Evolutionary conservation across 2,113 vertebrate species (phyloP), one percentile per base, ranked within the genome.

Genomic region (Perognathus longimembris): DNA sequence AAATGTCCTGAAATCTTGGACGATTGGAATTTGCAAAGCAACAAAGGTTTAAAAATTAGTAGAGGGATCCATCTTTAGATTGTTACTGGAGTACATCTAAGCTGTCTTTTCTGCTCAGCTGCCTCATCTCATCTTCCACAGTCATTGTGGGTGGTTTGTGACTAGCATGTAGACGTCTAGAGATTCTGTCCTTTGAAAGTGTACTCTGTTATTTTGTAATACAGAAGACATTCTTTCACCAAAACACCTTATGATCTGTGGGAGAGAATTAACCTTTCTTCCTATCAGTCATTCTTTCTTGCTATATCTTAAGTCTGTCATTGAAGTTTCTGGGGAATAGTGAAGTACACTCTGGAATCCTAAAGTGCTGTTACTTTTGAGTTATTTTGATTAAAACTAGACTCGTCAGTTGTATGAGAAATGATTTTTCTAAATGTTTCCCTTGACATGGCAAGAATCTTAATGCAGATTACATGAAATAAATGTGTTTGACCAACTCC

Each of bases 21-120:
- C 81, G 54, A 66, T 87, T 76, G n/a, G 67, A 82, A 95, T 94
- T 95, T 83, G 85, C 91, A 96, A 90, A 96, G 90, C 96, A 97
- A 97, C 92, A 97, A n/a, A 84, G 63, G 93, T 95, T 95, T 97
- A 95, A 54, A 54, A 54, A 18, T 54, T 54, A 18, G 15, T 54
- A 54, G 17, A 54, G n/a, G 40, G 21, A 66, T 32, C 21, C 67
- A 34, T n/a, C 5, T 42, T 6, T 18, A 42, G 14, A 63, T 30
- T 84, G 74, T 34, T 71, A 21, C 24, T 67, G 40, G 7, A 3
- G 32, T 20, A 28, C 7, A 42, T 6, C 7, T 14, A 57, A 21
- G 5, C 10, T 85, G 10, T 34, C 21, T 63, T 67, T 12, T 71
- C 42, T 59, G 1, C 21, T 88, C 18, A 30, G 24, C 8, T 42